A percentile compares a stretch with the other conserved stretches of the same genome.
phyloP scores from a whole-genome alignment of 2,113 vertebrate species.

The Carlito syrichta region DNA sequence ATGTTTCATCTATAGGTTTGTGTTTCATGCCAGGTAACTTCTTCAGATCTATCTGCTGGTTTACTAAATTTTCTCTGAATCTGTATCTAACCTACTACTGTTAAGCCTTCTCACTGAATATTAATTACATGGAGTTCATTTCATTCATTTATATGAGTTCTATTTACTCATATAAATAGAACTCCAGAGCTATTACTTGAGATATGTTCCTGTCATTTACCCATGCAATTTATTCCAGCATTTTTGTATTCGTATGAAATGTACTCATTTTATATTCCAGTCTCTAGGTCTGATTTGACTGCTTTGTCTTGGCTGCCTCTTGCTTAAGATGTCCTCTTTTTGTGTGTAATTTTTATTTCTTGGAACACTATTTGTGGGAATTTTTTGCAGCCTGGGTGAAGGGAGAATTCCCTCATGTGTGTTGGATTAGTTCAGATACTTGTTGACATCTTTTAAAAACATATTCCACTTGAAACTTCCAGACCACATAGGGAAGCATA shows the following conservation, averaged over 20 bases:
- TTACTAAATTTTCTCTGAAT: not conserved
- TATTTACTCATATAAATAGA: not conserved
- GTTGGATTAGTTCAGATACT: not conserved
- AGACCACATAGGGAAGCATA: not conserved
- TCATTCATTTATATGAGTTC: not conserved
- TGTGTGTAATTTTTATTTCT: not conserved
- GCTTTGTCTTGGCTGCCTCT: not conserved
- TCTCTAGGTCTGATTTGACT: not conserved
- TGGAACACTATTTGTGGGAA: not conserved
- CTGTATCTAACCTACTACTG: no score
- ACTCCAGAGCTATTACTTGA: not conserved
- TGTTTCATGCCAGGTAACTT: not conserved
- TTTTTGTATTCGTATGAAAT: not conserved
- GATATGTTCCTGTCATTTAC: no score
- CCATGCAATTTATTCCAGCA: fast-evolving
- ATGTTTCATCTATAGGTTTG: not conserved
- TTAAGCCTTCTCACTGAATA: fast-evolving
- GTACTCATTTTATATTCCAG: not conserved
- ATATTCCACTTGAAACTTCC: not conserved
- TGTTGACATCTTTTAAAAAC: not conserved
- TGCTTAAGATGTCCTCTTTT: not conserved
- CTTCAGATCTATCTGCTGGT: not conserved
- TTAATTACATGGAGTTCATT: not conserved
- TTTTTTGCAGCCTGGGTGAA: no score
- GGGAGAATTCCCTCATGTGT: fast-evolving